A percentile compares a stretch with the other conserved stretches of the same genome.
Conservation (phyloP, 2,888 invertebrate species). For the Lithosia quadra region DNA sequence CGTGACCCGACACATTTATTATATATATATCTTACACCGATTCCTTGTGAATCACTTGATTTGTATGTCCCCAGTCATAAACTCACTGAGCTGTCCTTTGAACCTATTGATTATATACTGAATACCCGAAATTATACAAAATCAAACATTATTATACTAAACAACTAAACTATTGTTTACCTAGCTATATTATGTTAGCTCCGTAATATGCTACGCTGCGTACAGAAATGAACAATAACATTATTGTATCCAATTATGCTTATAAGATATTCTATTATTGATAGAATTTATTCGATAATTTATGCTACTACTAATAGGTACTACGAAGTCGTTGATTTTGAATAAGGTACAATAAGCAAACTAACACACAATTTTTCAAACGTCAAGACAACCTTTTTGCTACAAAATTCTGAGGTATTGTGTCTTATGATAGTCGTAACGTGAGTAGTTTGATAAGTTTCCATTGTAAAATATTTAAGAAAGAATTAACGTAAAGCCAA, state of each 20-base stretch:
- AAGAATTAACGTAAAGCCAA: too few species aligned
- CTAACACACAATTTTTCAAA: too few species aligned
- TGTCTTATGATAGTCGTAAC: too few species aligned
- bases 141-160: not conserved
- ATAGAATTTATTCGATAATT: not conserved
- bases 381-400: too few species aligned
- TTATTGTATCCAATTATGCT: not conserved
- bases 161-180: not conserved
- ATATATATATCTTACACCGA: not conserved
- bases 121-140: not conserved
- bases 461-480: too few species aligned
- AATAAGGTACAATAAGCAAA: too few species aligned
- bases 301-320: not conserved
- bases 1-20: not conserved
- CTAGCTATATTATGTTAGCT: not conserved
- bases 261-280: not conserved
- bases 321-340: too few species aligned
- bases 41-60: not conserved
- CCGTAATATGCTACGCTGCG: not conserved
- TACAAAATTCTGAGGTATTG: too few species aligned
- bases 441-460: too few species aligned
- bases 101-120: not conserved
- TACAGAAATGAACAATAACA: constrained; percentile 1
- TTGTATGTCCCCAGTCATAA: not conserved
- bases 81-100: not conserved